Percentiles rank a stretch among this genome's conserved stretches.
Conservation (phyloP, 2,797 vertebrate genomes). For the Miichthys miiuy region DNA sequence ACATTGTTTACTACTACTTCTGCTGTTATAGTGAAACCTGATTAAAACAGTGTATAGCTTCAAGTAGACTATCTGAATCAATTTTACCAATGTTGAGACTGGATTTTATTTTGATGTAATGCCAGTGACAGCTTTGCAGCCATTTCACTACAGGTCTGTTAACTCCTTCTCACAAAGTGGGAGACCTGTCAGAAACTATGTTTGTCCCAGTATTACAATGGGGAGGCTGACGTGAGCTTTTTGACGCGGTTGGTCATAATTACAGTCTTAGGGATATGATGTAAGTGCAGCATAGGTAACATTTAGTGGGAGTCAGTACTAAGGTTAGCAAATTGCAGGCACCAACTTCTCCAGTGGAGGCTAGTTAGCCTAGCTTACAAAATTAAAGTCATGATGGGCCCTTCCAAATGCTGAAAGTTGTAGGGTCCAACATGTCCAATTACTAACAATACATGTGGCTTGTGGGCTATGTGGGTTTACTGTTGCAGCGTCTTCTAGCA, state of each 20-base stretch:
- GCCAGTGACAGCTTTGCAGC: too few relatives aligned
- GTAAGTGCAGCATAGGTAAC: not conserved
- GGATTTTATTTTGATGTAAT: not conserved
- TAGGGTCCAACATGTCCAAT: not conserved
- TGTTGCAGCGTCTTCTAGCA: too few relatives aligned
- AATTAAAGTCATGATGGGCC: not conserved
- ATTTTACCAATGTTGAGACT: not conserved
- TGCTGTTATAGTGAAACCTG: too few relatives aligned
- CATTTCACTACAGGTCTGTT: not conserved
- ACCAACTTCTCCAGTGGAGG: too few relatives aligned
- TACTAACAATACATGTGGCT: too few relatives aligned
- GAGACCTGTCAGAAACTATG: not conserved
- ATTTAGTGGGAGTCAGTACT: not conserved
- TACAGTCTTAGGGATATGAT: too few relatives aligned
- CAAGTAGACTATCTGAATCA: too few relatives aligned
- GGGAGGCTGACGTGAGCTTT: conserved; percentile 1
- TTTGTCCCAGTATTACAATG: too few relatives aligned
- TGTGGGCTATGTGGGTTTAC: not conserved
- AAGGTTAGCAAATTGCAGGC: not conserved
- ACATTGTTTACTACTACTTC: too few relatives aligned
- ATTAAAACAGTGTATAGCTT: too few relatives aligned
- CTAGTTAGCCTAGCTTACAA: not conserved
- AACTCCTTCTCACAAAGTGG: not conserved
- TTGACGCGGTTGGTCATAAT: not conserved
- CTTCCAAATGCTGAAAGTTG: not conserved